phyloP scores from a whole-genome alignment of 2,888 invertebrate species.

The Pantelozetes paolii region DNA sequence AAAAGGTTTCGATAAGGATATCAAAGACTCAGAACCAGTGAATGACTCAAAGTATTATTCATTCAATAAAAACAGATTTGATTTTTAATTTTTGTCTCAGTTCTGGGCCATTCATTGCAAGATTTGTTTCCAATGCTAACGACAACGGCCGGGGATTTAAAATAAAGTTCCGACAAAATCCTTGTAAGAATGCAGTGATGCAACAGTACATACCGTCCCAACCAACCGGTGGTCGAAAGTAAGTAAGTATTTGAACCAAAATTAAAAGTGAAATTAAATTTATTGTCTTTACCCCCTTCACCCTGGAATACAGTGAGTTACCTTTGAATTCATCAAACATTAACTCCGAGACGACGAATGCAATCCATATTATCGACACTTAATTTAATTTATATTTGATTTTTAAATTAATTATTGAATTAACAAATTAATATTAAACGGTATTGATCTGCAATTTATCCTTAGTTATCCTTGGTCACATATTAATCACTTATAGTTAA shows the following conservation, averaged over 20 bases:
- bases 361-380: too few species aligned
- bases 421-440: too few species aligned
- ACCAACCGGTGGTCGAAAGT: neutral
- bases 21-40: slow-evolving; percentile 40
- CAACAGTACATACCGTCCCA: neutral
- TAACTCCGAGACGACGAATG: too few species aligned
- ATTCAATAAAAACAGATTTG: neutral
- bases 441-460: too few species aligned
- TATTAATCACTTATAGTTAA: too few species aligned
- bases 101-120: slow-evolving; percentile 46
- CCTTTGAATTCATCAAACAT: too few species aligned
- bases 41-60: slow-evolving; percentile 39
- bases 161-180: slow-evolving; percentile 46
- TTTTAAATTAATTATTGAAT: too few species aligned
- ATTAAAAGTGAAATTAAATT: too few species aligned
- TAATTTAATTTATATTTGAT: neutral
- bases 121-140: slow-evolving; percentile 44
- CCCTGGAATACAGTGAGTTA: neutral
- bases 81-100: slow-evolving; percentile 10
- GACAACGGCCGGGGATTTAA: slow-evolving; percentile 46
- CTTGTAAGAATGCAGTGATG: slow-evolving; percentile 39
- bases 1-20: slow-evolving; percentile 32
- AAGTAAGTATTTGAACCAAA: slow-evolving; percentile 12
- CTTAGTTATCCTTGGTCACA: too few species aligned
- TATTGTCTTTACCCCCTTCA: too few species aligned